Conservation (phyloP, 2,797 vertebrate genomes). For the Chlorospingus flavigularis region DNA sequence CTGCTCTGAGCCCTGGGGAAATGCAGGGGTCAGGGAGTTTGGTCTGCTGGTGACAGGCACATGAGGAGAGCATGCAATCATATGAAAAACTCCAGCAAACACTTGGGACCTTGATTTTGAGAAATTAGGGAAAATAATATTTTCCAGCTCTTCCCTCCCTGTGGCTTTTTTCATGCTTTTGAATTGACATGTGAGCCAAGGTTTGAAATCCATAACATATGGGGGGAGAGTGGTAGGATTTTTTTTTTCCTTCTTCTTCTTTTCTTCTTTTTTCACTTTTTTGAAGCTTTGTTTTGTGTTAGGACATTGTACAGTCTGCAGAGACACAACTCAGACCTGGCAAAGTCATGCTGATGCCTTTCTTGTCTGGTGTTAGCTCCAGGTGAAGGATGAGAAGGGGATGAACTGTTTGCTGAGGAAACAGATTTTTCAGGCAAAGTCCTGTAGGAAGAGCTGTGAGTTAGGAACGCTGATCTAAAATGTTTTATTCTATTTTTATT, state of each 20-base stretch:
- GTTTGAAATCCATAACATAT: neutral
- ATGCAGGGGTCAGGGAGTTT: neutral
- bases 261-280: rapidly evolving
- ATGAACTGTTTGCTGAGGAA: neutral
- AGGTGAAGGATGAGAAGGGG: neutral
- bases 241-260: rapidly evolving
- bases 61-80: neutral
- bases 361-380: neutral
- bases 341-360: neutral
- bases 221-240: rapidly evolving
- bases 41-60: neutral
- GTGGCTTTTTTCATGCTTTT: neutral
- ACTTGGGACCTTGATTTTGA: neutral
- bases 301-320: neutral
- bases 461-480: neutral
- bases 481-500: neutral
- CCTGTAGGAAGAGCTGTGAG: neutral
- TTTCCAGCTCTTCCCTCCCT: neutral
- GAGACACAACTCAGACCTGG: neutral
- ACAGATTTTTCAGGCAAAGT: neutral
- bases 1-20: neutral
- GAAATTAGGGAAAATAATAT: neutral
- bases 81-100: neutral
- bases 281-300: neutral
- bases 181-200: rapidly evolving